A percentile compares a stretch with the other conserved stretches of the same genome.
These are phyloP conservation scores for Tipula lateralis DNA, from an alignment of 2,888 invertebrate species.

Conservation along the genomic window DNA sequence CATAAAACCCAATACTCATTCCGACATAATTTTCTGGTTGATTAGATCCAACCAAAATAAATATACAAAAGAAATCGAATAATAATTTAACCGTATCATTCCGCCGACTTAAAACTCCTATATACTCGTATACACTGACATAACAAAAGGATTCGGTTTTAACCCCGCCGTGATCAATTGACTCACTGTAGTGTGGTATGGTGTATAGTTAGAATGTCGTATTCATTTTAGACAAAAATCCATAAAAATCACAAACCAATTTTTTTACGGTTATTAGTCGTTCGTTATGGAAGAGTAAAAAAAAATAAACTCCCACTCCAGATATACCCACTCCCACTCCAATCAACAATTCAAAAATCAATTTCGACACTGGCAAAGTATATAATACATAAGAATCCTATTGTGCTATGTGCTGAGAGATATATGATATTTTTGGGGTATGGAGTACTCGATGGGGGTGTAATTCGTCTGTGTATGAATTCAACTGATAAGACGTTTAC, in stretches of 20 bases:
- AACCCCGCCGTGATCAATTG: background rate
- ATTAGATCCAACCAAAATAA: background rate
- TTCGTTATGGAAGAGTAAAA: background rate
- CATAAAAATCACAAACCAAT: background rate
- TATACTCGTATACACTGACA: background rate
- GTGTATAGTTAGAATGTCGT: background rate
- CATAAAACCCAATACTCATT: background rate
- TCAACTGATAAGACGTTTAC: background rate
- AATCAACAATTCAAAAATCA: background rate
- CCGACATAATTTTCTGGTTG: background rate
- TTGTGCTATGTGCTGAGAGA: background rate
- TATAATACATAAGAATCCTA: background rate
- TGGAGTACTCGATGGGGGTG: background rate
- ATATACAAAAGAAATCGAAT: background rate
- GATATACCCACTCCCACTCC: too few relatives aligned
- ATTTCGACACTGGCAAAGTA: background rate
- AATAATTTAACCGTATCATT: background rate
- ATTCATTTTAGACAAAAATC: background rate
- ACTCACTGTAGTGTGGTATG: too few relatives aligned
- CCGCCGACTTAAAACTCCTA: background rate
- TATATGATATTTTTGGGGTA: background rate
- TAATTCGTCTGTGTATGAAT: background rate
- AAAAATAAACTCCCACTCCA: background rate
- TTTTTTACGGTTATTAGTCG: background rate
- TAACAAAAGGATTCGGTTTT: background rate